Base-by-base conservation (phyloP, 2,113 vertebrate species). In the Tympanuchus pallidicinctus region DNA sequence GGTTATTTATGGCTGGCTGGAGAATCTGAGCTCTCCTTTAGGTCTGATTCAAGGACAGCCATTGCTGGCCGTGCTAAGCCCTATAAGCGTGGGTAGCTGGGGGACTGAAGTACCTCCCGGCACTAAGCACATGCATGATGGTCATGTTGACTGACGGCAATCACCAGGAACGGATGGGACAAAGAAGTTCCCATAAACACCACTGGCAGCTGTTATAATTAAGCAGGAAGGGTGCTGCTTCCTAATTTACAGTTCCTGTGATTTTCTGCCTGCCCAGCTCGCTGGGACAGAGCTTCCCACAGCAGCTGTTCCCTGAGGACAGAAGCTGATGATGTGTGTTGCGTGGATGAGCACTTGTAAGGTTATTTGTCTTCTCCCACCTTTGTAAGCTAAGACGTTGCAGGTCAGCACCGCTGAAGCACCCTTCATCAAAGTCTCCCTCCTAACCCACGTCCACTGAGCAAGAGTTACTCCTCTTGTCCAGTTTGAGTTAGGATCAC, bases 361-460 rank as follows among this genome's bases (percentile, higher is more conserved):
- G 56, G 42, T 45, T 28, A 13, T 38, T 80, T 74, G 64, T 4
- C 28, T 91, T 89, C 19, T 56, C 42, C 12, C 2, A 1, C n/a
- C 47, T 74, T 59, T 56, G 25, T 18, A 48, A 18, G 32, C 25
- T 27, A 17, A 52, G 66, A 45, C 16, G 43, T 64, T 10, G 22
- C 0, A 2, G 48, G 8, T 0, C 0, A 60, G 61, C 1, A 6
- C 15, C 25, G 43, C 69, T 0, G 0, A 74, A 67, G 70, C 22
- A 86, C 25, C 13, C 42, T 18, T 13, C 0, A 0, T 16, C 40
- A 21, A 56, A 27, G 48, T 28, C 45, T 18, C 50, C 13, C 27
- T 63, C 25, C 38, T 25, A 28, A 19, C 47, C 10, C 18, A 13
- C 2, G 30, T 40, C 34, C 25, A 20, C 34, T n/a, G 8, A 13